These are phyloP conservation scores for Balaeniceps rex DNA, from an alignment of 2,113 vertebrate species.

Conservation along the genomic window DNA sequence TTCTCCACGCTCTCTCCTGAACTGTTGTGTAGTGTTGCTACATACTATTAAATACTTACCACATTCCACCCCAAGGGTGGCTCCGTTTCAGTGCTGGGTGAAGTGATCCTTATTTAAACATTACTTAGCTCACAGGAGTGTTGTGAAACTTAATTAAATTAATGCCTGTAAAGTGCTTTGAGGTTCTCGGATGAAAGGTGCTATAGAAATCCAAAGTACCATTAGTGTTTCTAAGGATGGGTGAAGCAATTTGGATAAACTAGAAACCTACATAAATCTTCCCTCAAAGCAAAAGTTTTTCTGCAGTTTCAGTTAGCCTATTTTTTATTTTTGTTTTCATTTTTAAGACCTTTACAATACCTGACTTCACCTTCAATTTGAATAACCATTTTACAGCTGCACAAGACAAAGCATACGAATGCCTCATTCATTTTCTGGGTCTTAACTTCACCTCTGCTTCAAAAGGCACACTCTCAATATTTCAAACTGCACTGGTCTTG, in stretches of 20 bases:
- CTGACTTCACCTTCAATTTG: not conserved
- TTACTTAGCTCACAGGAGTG: constrained; percentile 49
- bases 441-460: not conserved
- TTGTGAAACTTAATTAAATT: constrained; percentile 65
- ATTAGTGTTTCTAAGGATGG: constrained; percentile 16
- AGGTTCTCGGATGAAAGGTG: constrained; percentile 59
- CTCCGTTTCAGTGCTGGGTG: constrained; percentile 36
- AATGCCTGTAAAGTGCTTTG: constrained; percentile 51
- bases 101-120: constrained; percentile 64
- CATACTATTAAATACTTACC: not conserved
- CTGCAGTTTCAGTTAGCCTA: not conserved
- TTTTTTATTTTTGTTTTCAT: not conserved
- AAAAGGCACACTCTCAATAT: not conserved
- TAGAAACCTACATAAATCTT: constrained; percentile 14
- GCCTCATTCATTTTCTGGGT: not conserved
- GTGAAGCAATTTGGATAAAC: constrained; percentile 9
- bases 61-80: constrained; percentile 34
- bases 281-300: not conserved
- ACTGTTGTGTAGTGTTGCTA: constrained; percentile 5
- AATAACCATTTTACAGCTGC: not conserved
- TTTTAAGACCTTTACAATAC: not conserved
- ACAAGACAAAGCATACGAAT: not conserved
- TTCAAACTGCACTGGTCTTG: not conserved
- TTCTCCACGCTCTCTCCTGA: not conserved
- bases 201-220: constrained; percentile 40